Evolutionary conservation across 2,113 vertebrate genomes (phyloP).

Genomic region (Perognathus longimembris): DNA sequence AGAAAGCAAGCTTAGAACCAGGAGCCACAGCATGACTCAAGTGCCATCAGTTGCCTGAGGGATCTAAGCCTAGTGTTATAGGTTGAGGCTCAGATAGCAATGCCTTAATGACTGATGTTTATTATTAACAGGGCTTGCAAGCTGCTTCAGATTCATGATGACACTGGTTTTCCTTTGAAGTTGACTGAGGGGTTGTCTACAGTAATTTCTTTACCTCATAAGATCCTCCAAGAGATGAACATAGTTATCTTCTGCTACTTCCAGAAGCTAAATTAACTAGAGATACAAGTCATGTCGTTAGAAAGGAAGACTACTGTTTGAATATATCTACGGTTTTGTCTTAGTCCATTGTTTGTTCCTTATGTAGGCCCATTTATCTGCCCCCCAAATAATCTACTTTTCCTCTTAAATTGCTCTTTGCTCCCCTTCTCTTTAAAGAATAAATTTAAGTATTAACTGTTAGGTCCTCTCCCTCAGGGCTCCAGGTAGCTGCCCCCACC

Average conservation of each 20-base stretch:
- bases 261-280: not conserved
- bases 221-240: not conserved
- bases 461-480: too few relatives aligned
- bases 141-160: not conserved
- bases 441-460: not conserved
- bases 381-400: not conserved
- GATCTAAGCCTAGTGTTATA: not conserved
- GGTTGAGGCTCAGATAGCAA: not conserved
- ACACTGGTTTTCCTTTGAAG: not conserved
- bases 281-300: not conserved
- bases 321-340: not conserved
- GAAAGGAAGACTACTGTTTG: not conserved
- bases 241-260: not conserved
- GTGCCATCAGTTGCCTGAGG: not conserved
- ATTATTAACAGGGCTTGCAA: not conserved
- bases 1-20: not conserved
- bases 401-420: not conserved
- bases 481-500: too few relatives aligned
- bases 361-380: too few relatives aligned
- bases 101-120: not conserved
- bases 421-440: not conserved
- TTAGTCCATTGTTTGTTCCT: not conserved
- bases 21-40: not conserved
- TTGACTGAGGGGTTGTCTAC: accelerated
- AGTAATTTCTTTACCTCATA: not conserved